A percentile compares a stretch with the other conserved stretches of the same genome.
Evolutionary conservation across 2,888 invertebrate genomes (phyloP).

Genomic region (Cyaniris semiargus): DNA sequence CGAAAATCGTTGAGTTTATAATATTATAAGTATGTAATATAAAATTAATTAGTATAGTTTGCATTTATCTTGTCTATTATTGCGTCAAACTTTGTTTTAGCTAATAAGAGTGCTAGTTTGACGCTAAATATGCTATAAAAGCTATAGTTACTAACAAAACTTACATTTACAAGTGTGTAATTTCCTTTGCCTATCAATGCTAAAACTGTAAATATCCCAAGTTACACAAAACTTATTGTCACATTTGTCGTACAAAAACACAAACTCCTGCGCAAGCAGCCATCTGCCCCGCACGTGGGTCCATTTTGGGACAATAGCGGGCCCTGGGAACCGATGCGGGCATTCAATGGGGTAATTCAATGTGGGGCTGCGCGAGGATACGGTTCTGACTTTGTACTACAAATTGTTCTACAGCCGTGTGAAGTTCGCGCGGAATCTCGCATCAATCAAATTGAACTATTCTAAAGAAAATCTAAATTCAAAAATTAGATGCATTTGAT

Average conservation of each 20-base stretch:
- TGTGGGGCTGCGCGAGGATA: slow-evolving; percentile 39
- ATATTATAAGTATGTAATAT: no score
- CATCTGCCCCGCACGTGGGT: slow-evolving; percentile 70
- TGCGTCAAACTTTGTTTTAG: no score
- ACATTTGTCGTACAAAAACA: slow-evolving; percentile 35
- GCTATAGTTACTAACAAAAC: no score
- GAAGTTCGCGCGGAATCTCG: neutral
- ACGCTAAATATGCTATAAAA: no score
- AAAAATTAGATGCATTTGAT: neutral
- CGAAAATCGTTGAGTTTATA: no score
- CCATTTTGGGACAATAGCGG: slow-evolving; percentile 52
- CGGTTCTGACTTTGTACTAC: slow-evolving; percentile 29
- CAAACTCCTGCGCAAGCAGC: slow-evolving; percentile 48
- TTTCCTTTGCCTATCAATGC: neutral
- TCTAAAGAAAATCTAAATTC: neutral
- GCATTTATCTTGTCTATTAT: no score
- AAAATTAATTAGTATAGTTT: no score
- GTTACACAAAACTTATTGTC: slow-evolving; percentile 33
- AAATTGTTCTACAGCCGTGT: slow-evolving; percentile 14
- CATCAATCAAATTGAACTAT: neutral
- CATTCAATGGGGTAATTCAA: slow-evolving; percentile 43
- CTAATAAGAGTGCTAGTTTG: no score
- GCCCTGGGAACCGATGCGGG: slow-evolving; percentile 47
- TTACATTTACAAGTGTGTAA: neutral
- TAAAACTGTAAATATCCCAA: slow-evolving; percentile 20